Percentiles rank a stretch among this genome's conserved stretches.
These are phyloP conservation scores for Tachina lurida DNA, from an alignment of 2,888 invertebrate species.

Conservation along the genomic window DNA sequence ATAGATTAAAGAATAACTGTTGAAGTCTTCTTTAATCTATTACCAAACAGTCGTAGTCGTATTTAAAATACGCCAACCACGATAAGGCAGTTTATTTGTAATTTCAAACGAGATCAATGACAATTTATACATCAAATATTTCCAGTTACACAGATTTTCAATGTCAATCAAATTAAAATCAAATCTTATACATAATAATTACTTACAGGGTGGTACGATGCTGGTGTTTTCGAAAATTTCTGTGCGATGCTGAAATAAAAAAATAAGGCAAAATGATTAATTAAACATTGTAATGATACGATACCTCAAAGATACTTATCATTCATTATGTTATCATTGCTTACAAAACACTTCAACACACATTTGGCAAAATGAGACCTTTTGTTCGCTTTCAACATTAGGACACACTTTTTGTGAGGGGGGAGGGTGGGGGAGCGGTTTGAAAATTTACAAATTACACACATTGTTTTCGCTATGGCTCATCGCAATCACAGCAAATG, in stretches of 20 bases:
- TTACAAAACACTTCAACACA: slow-evolving; percentile 37
- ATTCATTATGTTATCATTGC: not conserved
- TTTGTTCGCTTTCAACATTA: slow-evolving; percentile 23
- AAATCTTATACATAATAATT: not conserved
- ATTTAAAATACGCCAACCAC: no score
- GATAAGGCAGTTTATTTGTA: no score
- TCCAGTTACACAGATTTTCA: not conserved
- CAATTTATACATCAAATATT: not conserved
- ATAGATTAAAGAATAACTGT: no score
- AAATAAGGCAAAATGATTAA: slow-evolving; percentile 7
- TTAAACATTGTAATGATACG: slow-evolving; percentile 36
- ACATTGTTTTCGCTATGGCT: slow-evolving; percentile 28
- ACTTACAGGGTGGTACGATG: slow-evolving; percentile 81
- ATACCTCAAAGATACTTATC: slow-evolving; percentile 40
- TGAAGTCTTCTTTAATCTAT: no score
- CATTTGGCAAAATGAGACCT: slow-evolving; percentile 24
- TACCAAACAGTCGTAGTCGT: no score
- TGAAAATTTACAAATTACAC: slow-evolving; percentile 12
- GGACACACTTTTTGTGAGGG: slow-evolving; percentile 13
- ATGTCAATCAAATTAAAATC: slow-evolving; percentile 16
- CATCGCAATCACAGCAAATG: slow-evolving; percentile 28
- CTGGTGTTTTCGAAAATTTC: slow-evolving; percentile 81
- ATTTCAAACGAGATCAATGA: not conserved
- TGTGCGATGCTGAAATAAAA: slow-evolving; percentile 84
- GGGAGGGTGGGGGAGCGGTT: not conserved